Evolutionary conservation across 2,113 vertebrate genomes (phyloP).

Genomic region (Apistogramma diplotaenia): DNA sequence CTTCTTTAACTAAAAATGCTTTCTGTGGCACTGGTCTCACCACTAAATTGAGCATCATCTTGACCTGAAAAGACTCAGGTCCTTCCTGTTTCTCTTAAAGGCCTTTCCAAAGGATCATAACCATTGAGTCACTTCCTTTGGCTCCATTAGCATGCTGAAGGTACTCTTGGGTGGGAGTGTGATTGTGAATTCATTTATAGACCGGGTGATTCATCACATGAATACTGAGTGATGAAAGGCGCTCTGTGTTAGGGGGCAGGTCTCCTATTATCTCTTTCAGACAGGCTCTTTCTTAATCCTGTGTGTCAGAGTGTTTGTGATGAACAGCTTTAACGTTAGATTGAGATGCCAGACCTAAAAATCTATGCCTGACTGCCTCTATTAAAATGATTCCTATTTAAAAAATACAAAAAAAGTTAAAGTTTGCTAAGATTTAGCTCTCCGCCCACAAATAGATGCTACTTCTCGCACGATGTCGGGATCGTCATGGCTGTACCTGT

Average conservation of each 20-base stretch:
- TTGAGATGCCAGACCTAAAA: background rate
- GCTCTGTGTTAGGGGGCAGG: slow-evolving; percentile 21
- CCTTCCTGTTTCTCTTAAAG: slow-evolving; percentile 17
- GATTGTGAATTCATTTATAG: slow-evolving; percentile 65
- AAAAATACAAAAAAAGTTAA: background rate
- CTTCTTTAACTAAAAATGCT: background rate
- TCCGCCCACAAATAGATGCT: background rate
- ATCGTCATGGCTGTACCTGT: background rate
- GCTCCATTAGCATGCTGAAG: slow-evolving; percentile 47
- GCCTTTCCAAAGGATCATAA: slow-evolving; percentile 49
- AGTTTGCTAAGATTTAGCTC: background rate
- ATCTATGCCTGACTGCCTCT: background rate
- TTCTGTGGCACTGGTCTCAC: background rate
- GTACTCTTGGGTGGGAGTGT: slow-evolving; percentile 46
- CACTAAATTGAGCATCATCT: background rate
- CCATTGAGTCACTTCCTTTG: slow-evolving; percentile 61
- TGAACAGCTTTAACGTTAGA: background rate
- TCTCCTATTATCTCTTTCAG: slow-evolving; percentile 25
- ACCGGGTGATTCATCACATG: slow-evolving; percentile 53
- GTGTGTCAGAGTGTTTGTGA: background rate
- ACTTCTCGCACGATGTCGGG: background rate
- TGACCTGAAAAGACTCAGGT: background rate
- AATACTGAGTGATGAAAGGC: slow-evolving; percentile 42
- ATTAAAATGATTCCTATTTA: background rate
- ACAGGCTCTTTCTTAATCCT: background rate